Base-by-base conservation (phyloP, 2,113 vertebrate species). In the Myiozetetes cayanensis region DNA sequence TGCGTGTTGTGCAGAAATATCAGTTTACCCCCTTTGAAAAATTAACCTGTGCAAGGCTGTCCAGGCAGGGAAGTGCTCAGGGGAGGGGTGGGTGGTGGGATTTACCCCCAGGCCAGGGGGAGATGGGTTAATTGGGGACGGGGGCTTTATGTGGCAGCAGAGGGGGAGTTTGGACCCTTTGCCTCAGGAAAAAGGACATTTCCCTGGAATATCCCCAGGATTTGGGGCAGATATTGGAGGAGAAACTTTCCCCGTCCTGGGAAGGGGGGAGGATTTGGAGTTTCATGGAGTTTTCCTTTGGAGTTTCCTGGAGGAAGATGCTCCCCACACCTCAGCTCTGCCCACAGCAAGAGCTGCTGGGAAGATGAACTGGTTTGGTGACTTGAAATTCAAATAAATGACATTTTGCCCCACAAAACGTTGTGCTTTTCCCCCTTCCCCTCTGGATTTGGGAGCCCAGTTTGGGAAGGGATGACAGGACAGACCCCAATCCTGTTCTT, bases 1-100 rank as follows among this genome's bases (percentile, higher is more conserved):
- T 98, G 96, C 77, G 39, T 96, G 97, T 97, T 93, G 84, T 94
- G 97, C 96, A 94, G 96, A 96, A 98, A 98, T 97, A 98, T 98
- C 98, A 98, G 94, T 94, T 98, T 98, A 98, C 98, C 37, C 37
- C 21, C 97, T 97, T 95, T 97, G 98, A 98, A 98, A 98, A 97
- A 96, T 96, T 66, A 96, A 94, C 97, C 95, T 96, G 88, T 90
- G 90, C 96, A 97, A 97, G 97, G 96, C 96, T 98, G 97, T 70
- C 94, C 92, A 77, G 96, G 53, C 58, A 14, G 90, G 96, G 96
- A 10, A 66, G 67, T 4, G 55, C 97, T 97, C 78, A 10, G 80
- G 97, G 97, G 97, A 97, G 84, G 63, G 70, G 92, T 96, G 93
- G 94, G 79, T 91, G 90, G 73, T 96, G 97, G 92, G 61, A 61